phyloP scores from a whole-genome alignment of 2,888 invertebrate genomes.

The Euclidia mi region DNA sequence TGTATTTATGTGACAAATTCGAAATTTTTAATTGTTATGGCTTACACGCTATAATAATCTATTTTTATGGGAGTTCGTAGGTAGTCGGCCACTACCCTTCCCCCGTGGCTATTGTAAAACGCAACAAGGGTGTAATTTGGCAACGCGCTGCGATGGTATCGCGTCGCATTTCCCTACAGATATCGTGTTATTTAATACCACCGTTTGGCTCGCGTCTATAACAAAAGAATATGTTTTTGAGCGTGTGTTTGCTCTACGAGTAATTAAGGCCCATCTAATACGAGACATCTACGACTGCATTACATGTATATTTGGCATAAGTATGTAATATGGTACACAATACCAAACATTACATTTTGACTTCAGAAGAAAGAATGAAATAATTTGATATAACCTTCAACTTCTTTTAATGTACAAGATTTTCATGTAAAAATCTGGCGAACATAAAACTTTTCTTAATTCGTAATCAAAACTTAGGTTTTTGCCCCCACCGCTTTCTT shows the following conservation, averaged over 20 bases:
- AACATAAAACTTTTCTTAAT: constrained; percentile 29
- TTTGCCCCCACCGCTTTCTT: constrained; percentile 31
- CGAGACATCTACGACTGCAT: constrained; percentile 6
- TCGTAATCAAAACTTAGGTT: constrained; percentile 40
- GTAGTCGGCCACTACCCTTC: constrained; percentile 49
- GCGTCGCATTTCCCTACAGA: constrained; percentile 82
- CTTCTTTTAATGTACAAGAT: neutral
- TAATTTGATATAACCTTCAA: too few species aligned
- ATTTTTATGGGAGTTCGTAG: constrained; percentile 50
- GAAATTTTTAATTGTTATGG: constrained; percentile 34
- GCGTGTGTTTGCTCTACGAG: constrained; percentile 60
- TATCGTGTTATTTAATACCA: constrained; percentile 84
- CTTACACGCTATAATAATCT: constrained; percentile 34
- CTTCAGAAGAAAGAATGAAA: too few species aligned
- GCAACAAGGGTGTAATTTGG: constrained; percentile 87
- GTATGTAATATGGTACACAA: too few species aligned
- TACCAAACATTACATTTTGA: too few species aligned
- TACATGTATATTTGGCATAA: neutral
- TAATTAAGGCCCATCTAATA: constrained; percentile 59
- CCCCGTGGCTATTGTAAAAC: constrained; percentile 76
- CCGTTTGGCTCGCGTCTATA: constrained; percentile 77
- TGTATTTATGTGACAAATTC: constrained; percentile 11
- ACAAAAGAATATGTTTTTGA: constrained; percentile 65
- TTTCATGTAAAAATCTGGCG: neutral
- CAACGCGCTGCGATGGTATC: constrained; percentile 84